These are phyloP conservation scores for Crepidodera aurea DNA, from an alignment of 2,888 invertebrate species.

Conservation along the genomic window DNA sequence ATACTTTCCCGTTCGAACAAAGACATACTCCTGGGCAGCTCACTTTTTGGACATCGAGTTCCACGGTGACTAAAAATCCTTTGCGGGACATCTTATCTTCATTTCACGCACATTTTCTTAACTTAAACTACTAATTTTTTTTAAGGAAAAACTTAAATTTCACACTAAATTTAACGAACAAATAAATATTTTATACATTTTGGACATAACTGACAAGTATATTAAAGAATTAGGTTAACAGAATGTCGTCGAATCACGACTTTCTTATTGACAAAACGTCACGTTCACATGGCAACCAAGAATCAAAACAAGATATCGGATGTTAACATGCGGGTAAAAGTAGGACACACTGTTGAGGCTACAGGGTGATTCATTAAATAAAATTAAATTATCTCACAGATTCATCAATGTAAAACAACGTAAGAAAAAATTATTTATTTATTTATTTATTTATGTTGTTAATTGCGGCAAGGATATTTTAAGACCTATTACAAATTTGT, in stretches of 20 bases:
- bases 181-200: not conserved
- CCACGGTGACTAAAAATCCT: conserved; percentile 67
- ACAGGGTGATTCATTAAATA: not conserved
- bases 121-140: not conserved
- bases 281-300: conserved; percentile 12
- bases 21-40: conserved; percentile 88
- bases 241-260: conserved; percentile 10
- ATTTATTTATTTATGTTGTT: too few species aligned
- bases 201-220: not conserved
- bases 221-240: conserved; percentile 19
- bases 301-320: conserved; percentile 8
- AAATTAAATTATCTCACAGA: not conserved
- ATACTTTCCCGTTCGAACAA: conserved; percentile 79
- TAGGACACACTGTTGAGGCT: conserved; percentile 6
- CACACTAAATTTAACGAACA: not conserved
- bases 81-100: conserved; percentile 58
- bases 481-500: too few species aligned
- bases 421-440: too few species aligned
- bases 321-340: not conserved
- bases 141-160: not conserved
- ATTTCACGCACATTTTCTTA: not conserved
- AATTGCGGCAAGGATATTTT: too few species aligned
- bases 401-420: too few species aligned
- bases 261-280: conserved; percentile 22
- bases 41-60: conserved; percentile 68